A percentile compares a stretch with the other conserved stretches of the same genome.
These are phyloP conservation scores for Entelurus aequoreus DNA, from an alignment of 2,113 vertebrate genomes.

Conservation along the genomic window DNA sequence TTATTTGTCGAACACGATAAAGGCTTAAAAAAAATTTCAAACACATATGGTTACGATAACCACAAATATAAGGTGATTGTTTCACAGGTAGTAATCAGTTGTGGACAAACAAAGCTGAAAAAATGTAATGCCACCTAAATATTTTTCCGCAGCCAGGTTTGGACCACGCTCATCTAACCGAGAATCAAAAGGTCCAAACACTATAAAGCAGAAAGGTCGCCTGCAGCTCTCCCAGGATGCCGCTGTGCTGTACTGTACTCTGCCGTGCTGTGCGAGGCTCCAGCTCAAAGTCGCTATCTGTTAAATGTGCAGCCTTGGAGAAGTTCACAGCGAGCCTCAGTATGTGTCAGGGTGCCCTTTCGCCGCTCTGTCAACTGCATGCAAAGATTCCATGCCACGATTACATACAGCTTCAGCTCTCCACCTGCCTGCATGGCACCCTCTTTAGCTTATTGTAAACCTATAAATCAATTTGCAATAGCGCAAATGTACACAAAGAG, in stretches of 20 bases:
- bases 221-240: constrained; percentile 32
- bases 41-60: too few relatives aligned
- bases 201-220: constrained; percentile 19
- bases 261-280: constrained; percentile 34
- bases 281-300: constrained; percentile 38
- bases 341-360: constrained; percentile 65
- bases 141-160: too few relatives aligned
- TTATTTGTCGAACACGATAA: too few relatives aligned
- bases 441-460: background rate
- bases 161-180: background rate
- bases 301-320: constrained; percentile 38
- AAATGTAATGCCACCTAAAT: too few relatives aligned
- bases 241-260: constrained; percentile 1
- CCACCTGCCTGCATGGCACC: background rate
- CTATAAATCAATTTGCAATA: background rate
- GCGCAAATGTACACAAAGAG: background rate
- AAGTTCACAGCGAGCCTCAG: constrained; percentile 48
- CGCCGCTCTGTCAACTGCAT: constrained; percentile 46
- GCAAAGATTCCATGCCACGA: constrained; percentile 44
- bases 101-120: too few relatives aligned
- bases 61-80: too few relatives aligned
- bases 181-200: constrained; percentile 26
- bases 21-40: too few relatives aligned
- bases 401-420: constrained; percentile 35
- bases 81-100: too few relatives aligned